phyloP scores from a whole-genome alignment of 2,888 invertebrate species.

The Zygothrica quintamaculata region DNA sequence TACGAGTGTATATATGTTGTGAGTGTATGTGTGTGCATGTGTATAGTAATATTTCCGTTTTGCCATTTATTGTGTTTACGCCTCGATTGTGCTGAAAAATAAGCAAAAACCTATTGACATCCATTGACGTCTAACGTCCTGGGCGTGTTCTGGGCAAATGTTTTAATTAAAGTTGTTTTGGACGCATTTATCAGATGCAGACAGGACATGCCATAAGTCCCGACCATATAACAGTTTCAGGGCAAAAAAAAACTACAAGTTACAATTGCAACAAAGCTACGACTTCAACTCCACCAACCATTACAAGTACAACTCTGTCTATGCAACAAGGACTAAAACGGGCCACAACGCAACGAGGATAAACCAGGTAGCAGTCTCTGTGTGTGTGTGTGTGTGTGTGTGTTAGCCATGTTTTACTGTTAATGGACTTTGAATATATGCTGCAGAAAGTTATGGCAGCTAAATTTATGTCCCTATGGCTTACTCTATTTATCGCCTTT shows the following conservation, averaged over 20 bases:
- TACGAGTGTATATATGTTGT: conserved; percentile 8
- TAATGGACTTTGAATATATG: conserved; percentile 78
- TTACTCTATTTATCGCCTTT: conserved; percentile 35
- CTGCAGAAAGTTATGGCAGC: conserved; percentile 76
- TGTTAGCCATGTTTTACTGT: conserved; percentile 69
- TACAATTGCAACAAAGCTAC: conserved; percentile 42
- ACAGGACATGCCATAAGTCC: conserved; percentile 69
- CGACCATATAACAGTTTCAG: conserved; percentile 42
- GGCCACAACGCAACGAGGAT: conserved; percentile 12
- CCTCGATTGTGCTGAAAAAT: conserved; percentile 77
- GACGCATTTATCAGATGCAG: conserved; percentile 77
- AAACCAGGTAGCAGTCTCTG: neutral
- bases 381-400: conserved; percentile 2
- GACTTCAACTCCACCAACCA: conserved; percentile 2
- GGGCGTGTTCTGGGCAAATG: conserved; percentile 52
- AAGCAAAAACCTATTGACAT: conserved; percentile 62
- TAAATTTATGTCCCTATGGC: conserved; percentile 65
- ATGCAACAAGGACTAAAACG: conserved; percentile 20
- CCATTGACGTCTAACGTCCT: conserved; percentile 57
- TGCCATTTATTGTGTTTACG: conserved; percentile 75
- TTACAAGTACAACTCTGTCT: conserved; percentile 9
- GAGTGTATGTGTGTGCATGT: no score
- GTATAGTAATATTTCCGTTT: conserved; percentile 39
- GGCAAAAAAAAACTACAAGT: conserved; percentile 27
- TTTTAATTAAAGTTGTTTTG: conserved; percentile 79